Evolutionary conservation across 2,113 vertebrate genomes (phyloP).

Genomic region (Cromileptes altivelis): DNA sequence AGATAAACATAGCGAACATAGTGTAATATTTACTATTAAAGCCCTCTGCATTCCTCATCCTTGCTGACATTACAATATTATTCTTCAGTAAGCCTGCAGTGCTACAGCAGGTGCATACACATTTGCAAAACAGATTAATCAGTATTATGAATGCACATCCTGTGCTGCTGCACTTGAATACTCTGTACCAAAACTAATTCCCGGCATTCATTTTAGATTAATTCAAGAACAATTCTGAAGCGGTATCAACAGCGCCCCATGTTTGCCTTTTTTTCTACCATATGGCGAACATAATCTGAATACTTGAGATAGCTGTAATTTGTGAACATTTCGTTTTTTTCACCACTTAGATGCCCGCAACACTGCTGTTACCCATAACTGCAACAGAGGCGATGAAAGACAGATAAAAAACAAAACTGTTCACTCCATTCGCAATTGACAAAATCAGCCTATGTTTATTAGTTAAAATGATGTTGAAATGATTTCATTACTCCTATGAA

Average conservation of each 20-base stretch:
- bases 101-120: neutral
- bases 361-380: neutral
- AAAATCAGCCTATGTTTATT: neutral
- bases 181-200: neutral
- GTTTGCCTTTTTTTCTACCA: neutral
- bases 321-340: neutral
- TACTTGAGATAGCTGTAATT: neutral
- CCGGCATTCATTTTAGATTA: neutral
- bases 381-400: neutral
- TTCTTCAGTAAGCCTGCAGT: constrained; percentile 14
- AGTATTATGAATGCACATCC: neutral
- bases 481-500: neutral
- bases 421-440: no score
- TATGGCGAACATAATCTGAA: neutral
- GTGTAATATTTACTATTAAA: constrained; percentile 20
- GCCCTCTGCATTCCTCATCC: constrained; percentile 3
- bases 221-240: neutral
- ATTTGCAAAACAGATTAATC: constrained; percentile 10
- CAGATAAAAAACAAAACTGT: neutral
- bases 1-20: neutral
- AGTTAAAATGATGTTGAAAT: neutral
- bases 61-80: constrained; percentile 6
- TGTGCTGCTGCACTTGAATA: neutral
- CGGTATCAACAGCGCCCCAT: neutral
- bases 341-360: neutral